Percentiles rank a stretch among this genome's conserved stretches.
Evolutionary conservation across 2,888 invertebrate genomes (phyloP).

Genomic region (Nesidiocoris tenuis): DNA sequence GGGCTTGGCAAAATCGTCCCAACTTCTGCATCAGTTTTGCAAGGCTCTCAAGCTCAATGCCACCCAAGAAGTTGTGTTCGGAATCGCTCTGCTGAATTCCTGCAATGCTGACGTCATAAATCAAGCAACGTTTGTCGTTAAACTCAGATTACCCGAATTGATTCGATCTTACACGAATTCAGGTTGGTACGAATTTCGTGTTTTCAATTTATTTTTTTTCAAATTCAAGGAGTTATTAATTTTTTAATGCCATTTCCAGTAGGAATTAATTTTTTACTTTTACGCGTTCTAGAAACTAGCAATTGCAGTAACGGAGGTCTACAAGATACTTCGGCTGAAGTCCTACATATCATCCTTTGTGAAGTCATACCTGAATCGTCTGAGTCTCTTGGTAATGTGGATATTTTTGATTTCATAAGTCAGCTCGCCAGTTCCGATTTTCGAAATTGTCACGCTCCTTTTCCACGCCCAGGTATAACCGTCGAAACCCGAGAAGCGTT

Average conservation of each 20-base stretch:
- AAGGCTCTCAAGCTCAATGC: constrained; percentile 82
- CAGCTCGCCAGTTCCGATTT: no score
- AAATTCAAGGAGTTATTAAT: no score
- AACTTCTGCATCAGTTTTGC: constrained; percentile 79
- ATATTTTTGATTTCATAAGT: no score
- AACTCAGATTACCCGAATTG: constrained; percentile 78
- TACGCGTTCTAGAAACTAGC: constrained; percentile 29
- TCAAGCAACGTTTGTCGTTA: constrained; percentile 75
- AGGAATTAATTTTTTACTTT: no score
- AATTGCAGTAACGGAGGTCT: constrained; percentile 76
- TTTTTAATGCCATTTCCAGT: no score
- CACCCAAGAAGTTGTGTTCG: constrained; percentile 89
- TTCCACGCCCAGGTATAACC: constrained; percentile 66
- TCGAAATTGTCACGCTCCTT: no score
- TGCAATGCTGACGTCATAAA: constrained; percentile 71
- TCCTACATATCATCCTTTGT: constrained; percentile 62
- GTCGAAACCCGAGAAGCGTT: constrained; percentile 77
- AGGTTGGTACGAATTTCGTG: constrained; percentile 59
- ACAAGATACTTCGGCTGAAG: constrained; percentile 87
- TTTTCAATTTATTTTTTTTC: no score
- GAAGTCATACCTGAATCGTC: constrained; percentile 52
- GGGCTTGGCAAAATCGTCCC: constrained; percentile 53
- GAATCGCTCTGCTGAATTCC: constrained; percentile 79
- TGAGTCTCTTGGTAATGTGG: constrained; percentile 55
- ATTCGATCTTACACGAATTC: constrained; percentile 83